Conservation (phyloP, 2,888 invertebrate species). For the Agelastica alni region DNA sequence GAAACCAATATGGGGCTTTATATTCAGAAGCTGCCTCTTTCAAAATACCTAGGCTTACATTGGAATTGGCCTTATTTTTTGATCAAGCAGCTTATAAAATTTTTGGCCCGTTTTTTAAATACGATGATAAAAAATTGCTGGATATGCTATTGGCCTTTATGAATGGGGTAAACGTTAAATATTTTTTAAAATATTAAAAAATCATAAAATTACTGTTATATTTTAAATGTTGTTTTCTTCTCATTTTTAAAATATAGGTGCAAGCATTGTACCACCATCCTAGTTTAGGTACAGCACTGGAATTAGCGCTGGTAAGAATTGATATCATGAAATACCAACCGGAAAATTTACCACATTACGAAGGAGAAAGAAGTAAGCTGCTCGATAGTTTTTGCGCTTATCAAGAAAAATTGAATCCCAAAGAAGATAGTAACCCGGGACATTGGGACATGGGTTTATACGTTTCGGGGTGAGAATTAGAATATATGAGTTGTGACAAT, state of each 20-base stretch:
- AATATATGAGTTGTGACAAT: too few species aligned
- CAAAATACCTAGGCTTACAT: conserved; percentile 56
- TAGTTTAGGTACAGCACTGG: conserved; percentile 68
- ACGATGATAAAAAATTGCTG: conserved; percentile 67
- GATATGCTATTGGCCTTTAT: conserved; percentile 80
- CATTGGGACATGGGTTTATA: conserved; percentile 84
- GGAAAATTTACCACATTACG: conserved; percentile 63
- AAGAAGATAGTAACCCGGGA: conserved; percentile 68
- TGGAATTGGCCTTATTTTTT: conserved; percentile 75
- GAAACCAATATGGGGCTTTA: not conserved
- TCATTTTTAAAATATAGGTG: conserved; percentile 57
- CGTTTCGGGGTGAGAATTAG: conserved; percentile 68
- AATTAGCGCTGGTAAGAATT: conserved; percentile 70
- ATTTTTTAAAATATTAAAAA: too few species aligned
- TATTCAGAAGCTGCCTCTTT: conserved; percentile 22
- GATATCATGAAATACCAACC: conserved; percentile 74
- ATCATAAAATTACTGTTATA: too few species aligned
- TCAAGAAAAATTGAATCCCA: conserved; percentile 67
- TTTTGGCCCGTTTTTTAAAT: conserved; percentile 69
- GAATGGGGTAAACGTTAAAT: conserved; percentile 70
- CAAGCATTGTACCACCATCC: conserved; percentile 81
- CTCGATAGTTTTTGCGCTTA: conserved; percentile 78
- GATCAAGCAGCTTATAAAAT: conserved; percentile 74
- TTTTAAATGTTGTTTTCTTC: not conserved
- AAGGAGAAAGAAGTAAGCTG: conserved; percentile 68